Evolutionary conservation across 2,113 vertebrate species (phyloP), one percentile per base, ranked within the genome.

Genomic region (Zosterops hypoxanthus): DNA sequence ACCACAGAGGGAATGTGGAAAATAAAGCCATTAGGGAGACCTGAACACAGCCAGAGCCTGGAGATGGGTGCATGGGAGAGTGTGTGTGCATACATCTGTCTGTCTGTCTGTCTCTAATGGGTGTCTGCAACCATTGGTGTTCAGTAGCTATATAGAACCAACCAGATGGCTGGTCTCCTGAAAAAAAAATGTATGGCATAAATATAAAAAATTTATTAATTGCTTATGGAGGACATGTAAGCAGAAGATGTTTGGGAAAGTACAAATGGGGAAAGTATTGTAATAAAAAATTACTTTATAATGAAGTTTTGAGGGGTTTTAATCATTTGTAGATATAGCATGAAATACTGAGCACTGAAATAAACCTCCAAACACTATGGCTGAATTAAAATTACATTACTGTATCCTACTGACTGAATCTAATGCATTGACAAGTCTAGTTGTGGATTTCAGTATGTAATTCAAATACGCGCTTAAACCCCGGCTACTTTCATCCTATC

Each of bases 51-150:
- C 44, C 50, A 50, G 50, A 23, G 20, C 6, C 26, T 44, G 4
- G 28, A 46, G 13, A 21, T 63, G 29, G 6, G 5, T 57, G 24
- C 3, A 8, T 20, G 13, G 18, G 2, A 2, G 5, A 2, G 1
- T 11, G 8, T 8, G 2, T 18, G 9, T n/a, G 8, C 8, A 12
- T 41, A 6, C 42, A 10, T 9, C 4, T 17, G 16, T 57, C 25
- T 52, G 14, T 69, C 33, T 86, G 14, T 69, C 33, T 86, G 8
- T 55, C 25, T 47, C 9, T 36, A 47, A 52, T 5, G 11, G 2
- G 20, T 22, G 9, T 33, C 50, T 64, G 55, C 29, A 39, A 24
- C 16, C 34, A 23, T 1, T 14, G 1, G 8, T 42, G 8, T 41
- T 68, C 33, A 59, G 12, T 68, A 83, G 29, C 28, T 71, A 12